Conservation (phyloP, 2,888 invertebrate genomes). For the Mythimna ferrago region DNA sequence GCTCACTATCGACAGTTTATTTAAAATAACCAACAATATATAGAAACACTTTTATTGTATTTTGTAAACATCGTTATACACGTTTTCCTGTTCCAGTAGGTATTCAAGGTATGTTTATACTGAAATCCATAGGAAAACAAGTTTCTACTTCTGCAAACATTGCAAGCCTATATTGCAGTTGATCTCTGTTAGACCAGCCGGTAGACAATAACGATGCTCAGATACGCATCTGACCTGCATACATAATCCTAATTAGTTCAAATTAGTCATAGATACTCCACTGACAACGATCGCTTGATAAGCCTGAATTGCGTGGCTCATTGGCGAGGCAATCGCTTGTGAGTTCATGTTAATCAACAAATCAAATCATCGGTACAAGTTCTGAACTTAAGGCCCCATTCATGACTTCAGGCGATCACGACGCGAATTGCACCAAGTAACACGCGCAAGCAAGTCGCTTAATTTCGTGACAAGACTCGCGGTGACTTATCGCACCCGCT, state of each 20-base stretch:
- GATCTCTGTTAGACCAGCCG: constrained; percentile 3
- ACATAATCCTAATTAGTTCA: constrained; percentile 42
- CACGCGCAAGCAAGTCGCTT: neutral
- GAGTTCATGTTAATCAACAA: constrained; percentile 7
- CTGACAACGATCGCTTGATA: constrained; percentile 19
- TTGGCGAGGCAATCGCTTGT: constrained; percentile 15
- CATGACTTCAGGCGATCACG: neutral
- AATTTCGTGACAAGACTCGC: neutral
- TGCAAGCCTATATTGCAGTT: constrained; percentile 4
- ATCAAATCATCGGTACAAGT: neutral
- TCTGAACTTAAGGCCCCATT: neutral
- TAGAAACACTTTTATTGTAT: too few relatives aligned
- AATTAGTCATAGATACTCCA: constrained; percentile 20
- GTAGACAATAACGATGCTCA: constrained; percentile 12
- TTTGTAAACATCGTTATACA: too few relatives aligned
- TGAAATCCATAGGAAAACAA: neutral
- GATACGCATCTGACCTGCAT: constrained; percentile 13
- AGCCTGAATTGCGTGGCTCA: neutral
- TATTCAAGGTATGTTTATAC: too few relatives aligned
- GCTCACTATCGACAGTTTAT: too few relatives aligned
- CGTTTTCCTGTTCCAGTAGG: too few relatives aligned
- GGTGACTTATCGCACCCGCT: neutral
- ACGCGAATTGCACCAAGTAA: neutral
- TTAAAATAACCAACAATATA: too few relatives aligned
- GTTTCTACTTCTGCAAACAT: neutral